A percentile compares a stretch with the other conserved stretches of the same genome.
These are phyloP conservation scores for Heteromormyrus szaboi DNA, from an alignment of 2,797 vertebrate genomes.

Conservation along the genomic window DNA sequence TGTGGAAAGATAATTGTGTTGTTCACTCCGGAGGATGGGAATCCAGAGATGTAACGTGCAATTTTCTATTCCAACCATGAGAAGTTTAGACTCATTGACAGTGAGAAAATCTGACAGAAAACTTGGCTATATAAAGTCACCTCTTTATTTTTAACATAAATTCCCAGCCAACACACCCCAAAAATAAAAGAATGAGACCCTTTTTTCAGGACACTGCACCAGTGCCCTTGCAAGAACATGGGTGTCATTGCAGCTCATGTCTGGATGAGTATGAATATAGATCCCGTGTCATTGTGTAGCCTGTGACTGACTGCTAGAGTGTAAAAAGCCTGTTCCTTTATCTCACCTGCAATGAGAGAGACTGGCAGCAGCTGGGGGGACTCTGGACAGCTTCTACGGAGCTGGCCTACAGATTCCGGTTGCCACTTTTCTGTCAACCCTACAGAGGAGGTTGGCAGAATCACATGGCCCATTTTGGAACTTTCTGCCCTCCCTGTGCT, in stretches of 20 bases:
- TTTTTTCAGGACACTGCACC: background rate
- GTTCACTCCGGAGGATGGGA: background rate
- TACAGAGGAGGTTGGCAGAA: background rate
- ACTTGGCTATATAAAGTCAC: background rate
- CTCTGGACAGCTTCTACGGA: background rate
- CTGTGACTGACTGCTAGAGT: background rate
- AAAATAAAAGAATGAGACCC: background rate
- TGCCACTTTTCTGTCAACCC: background rate
- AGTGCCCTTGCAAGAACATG: background rate
- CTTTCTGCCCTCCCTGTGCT: background rate
- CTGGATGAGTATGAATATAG: background rate
- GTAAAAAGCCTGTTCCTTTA: background rate
- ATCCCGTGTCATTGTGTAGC: background rate
- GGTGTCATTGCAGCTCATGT: background rate
- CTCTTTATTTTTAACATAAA: background rate
- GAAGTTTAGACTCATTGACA: background rate
- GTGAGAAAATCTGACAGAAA: background rate
- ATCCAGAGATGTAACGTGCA: background rate
- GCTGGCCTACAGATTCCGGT: background rate
- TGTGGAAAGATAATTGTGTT: background rate
- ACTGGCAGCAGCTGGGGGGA: background rate
- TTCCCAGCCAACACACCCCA: background rate
- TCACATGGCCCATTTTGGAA: background rate
- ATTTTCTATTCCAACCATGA: background rate
- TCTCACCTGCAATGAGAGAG: background rate